Percentiles rank a stretch among this genome's conserved stretches.
Conservation (phyloP, 2,888 invertebrate genomes). For the Amiota minor region DNA sequence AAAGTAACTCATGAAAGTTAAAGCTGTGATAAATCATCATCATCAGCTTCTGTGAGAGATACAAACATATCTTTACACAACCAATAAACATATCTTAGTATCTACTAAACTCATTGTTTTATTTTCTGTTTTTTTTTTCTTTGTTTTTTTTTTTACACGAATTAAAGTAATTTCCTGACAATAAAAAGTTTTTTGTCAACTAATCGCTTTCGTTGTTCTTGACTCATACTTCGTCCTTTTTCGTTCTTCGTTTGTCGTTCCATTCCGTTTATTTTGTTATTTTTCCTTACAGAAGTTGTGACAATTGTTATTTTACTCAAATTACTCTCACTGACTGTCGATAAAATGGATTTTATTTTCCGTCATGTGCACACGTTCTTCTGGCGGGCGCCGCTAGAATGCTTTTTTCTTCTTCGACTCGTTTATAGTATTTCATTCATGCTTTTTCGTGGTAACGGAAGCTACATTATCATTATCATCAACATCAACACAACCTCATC, state of each 20-base stretch:
- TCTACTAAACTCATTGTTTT: conserved; percentile 4
- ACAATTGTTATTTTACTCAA: conserved; percentile 30
- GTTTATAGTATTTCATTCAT: neutral
- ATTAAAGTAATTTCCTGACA: conserved; percentile 21
- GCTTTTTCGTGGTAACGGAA: conserved; percentile 4
- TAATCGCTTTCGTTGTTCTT: conserved; percentile 18
- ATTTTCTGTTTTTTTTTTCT: neutral
- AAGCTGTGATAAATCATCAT: conserved; percentile 12
- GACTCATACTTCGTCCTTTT: neutral
- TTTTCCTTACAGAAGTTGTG: conserved; percentile 20
- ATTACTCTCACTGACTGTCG: conserved; percentile 21
- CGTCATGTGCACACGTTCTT: neutral
- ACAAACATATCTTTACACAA: neutral
- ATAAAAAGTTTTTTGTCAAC: conserved; percentile 17
- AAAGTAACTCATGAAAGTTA: neutral
- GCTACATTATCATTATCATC: neutral
- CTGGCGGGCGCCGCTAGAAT: neutral
- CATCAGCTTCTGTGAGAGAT: no score
- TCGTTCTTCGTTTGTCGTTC: neutral
- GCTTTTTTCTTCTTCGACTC: no score
- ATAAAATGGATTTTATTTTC: conserved; percentile 23
- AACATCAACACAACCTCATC: neutral
- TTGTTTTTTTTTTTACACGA: conserved; percentile 12
- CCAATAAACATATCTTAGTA: neutral
- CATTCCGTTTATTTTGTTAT: neutral